phyloP scores from a whole-genome alignment of 2,113 vertebrate species.

The Fulmarus glacialis region DNA sequence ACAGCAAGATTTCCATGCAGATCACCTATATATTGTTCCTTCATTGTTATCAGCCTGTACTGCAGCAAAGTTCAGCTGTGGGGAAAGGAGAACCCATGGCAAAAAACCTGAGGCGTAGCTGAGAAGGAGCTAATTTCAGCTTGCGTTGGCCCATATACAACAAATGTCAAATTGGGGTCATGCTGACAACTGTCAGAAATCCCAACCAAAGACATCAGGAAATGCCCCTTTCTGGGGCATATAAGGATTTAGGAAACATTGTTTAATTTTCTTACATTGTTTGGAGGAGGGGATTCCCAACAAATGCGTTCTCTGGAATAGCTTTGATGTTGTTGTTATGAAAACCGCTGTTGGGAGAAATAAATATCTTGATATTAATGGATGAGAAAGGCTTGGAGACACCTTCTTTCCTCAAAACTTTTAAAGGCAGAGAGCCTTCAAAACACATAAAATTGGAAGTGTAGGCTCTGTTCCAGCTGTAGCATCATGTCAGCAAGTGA shows the following conservation, averaged over 20 bases:
- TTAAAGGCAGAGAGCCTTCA: background rate
- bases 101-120: background rate
- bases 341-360: slow-evolving; percentile 85
- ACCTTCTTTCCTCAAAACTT: background rate
- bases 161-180: background rate
- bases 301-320: slow-evolving; percentile 93
- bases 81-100: background rate
- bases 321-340: slow-evolving; percentile 96
- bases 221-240: background rate
- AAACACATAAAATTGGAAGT: background rate
- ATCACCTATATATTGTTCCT: background rate
- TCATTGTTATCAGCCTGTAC: background rate
- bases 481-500: background rate
- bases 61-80: background rate
- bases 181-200: background rate
- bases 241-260: background rate
- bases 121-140: background rate
- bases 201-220: background rate
- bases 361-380: background rate
- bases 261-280: slow-evolving; percentile 85
- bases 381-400: background rate
- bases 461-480: background rate
- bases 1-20: background rate
- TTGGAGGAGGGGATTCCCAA: slow-evolving; percentile 92
- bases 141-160: background rate